Conservation (phyloP, 64 coral and sea anemone genomes). For the Pachyseris speciosa region DNA sequence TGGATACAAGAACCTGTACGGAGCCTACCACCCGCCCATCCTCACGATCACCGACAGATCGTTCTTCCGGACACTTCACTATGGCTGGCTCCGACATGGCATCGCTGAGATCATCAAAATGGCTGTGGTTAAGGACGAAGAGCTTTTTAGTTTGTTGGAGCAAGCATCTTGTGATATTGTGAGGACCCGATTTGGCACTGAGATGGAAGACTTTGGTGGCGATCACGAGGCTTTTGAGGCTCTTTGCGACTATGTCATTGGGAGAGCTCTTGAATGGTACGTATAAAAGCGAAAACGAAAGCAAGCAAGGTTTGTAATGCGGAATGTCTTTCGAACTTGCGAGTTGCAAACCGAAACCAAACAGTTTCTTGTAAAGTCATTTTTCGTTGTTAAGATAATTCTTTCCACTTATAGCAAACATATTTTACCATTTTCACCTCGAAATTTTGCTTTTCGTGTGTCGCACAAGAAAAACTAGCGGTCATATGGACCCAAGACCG, state of each 20-base stretch:
- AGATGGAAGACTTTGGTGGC: constrained; percentile 37
- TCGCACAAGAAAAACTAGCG: too few species aligned
- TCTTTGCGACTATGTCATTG: constrained; percentile 73
- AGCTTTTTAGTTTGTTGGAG: constrained; percentile 65
- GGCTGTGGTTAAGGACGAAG: constrained; percentile 79
- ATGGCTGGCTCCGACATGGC: constrained; percentile 71
- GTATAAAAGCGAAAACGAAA: too few species aligned
- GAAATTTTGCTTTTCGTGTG: too few species aligned
- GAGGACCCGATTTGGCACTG: constrained; percentile 78
- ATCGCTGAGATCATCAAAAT: constrained; percentile 90
- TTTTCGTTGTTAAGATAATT: too few species aligned
- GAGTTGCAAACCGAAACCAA: too few species aligned
- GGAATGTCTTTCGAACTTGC: too few species aligned
- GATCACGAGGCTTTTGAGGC: constrained; percentile 42
- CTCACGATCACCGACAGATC: constrained; percentile 71
- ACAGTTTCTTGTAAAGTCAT: neutral
- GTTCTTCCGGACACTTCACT: constrained; percentile 63
- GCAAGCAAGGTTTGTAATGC: too few species aligned
- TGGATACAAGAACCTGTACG: constrained; percentile 83
- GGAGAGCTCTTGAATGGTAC: constrained; percentile 83
- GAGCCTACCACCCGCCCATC: constrained; percentile 78
- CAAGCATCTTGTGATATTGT: constrained; percentile 29
- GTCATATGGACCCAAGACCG: too few species aligned
- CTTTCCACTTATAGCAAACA: too few species aligned
- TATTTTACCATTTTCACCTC: too few species aligned